A percentile compares a stretch with the other conserved stretches of the same genome.
phyloP scores from a whole-genome alignment of 53 echinoderm and acorn worm species.

The Paracentrotus lividus region DNA sequence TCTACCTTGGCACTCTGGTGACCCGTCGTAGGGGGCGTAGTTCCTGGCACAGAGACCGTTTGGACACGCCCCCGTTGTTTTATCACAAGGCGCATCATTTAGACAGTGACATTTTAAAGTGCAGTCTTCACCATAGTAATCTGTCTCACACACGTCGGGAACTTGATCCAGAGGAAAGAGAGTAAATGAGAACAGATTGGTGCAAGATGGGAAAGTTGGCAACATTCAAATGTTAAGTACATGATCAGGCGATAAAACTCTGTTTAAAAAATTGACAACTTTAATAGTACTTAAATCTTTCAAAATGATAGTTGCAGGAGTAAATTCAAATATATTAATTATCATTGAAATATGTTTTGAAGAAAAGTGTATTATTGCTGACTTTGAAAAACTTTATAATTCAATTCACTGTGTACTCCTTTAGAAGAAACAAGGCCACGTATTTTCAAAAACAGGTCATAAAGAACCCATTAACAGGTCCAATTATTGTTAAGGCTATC shows the following conservation, averaged over 20 bases:
- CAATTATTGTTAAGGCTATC: too few species aligned
- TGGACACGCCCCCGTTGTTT: conserved; percentile 68
- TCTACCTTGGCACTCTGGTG: conserved; percentile 75
- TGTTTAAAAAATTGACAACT: not conserved
- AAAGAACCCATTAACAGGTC: too few species aligned
- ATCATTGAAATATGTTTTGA: too few species aligned
- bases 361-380: too few species aligned
- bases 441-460: too few species aligned
- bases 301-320: too few species aligned
- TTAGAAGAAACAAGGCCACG: too few species aligned
- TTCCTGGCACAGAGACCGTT: conserved; percentile 70
- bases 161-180: conserved; percentile 52
- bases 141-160: conserved; percentile 70
- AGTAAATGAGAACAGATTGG: not conserved
- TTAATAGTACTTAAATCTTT: too few species aligned
- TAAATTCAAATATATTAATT: too few species aligned
- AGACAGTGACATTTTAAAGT: conserved; percentile 78
- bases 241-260: not conserved
- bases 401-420: too few species aligned
- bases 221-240: not conserved
- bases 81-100: conserved; percentile 64
- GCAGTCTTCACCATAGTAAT: conserved; percentile 71
- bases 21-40: conserved; percentile 44
- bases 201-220: not conserved
- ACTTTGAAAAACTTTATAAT: too few species aligned